Conservation (phyloP, 1,140 invertebrate genomes). For the Apolygus lucorum region DNA sequence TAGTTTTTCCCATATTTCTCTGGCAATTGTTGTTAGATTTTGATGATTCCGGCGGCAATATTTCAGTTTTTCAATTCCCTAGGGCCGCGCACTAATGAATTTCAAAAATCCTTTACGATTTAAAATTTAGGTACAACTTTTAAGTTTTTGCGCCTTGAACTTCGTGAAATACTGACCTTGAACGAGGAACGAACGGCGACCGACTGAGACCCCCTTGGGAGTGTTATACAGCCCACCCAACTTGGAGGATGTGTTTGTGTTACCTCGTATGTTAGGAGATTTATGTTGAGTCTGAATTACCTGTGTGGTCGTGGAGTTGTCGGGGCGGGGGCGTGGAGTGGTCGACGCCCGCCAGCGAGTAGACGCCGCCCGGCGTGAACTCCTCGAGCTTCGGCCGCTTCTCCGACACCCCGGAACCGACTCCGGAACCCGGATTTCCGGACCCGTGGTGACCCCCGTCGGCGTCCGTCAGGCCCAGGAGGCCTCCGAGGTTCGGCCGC, state of each 20-base stretch:
- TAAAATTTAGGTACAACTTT: no score
- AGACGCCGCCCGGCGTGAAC: slow-evolving; percentile 27
- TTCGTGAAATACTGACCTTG: no score
- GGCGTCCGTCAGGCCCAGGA: slow-evolving; percentile 70
- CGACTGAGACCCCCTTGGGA: no score
- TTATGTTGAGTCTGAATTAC: slow-evolving; percentile 35
- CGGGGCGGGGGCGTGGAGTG: slow-evolving; percentile 44
- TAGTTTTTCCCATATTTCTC: no score
- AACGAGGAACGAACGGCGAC: no score
- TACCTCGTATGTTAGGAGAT: background rate
- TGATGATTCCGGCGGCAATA: no score
- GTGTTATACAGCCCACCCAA: no score
- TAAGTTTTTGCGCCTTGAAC: no score
- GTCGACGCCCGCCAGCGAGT: slow-evolving; percentile 45
- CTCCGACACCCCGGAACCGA: slow-evolving; percentile 63
- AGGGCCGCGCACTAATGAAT: no score
- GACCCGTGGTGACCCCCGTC: slow-evolving; percentile 48
- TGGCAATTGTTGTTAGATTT: no score
- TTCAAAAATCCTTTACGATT: no score
- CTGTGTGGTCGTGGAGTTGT: slow-evolving; percentile 50
- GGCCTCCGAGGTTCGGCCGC: slow-evolving; percentile 64
- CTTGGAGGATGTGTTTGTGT: background rate
- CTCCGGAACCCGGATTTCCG: slow-evolving; percentile 46
- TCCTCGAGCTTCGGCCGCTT: slow-evolving; percentile 30
- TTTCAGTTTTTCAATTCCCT: no score